Base-by-base conservation (phyloP, 2,797 vertebrate species). In the Neopelma chrysocephalum region DNA sequence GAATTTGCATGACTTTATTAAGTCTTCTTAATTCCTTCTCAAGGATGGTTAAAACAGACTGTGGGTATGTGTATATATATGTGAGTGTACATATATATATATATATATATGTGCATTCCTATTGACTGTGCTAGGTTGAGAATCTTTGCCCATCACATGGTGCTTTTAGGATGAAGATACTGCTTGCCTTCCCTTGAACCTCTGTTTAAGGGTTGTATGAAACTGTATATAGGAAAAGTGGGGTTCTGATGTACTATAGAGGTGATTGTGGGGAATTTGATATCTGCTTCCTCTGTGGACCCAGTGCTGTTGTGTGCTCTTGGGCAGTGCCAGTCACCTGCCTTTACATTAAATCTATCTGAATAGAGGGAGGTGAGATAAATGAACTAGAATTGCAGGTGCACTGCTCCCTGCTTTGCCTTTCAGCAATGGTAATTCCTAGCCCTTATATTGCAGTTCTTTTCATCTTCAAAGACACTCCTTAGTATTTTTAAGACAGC, bases 51-150 rank as follows among this genome's bases (percentile, higher is more conserved):
- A 29, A 26, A 68, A 20, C 18, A 42, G 17, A 31, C 34, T 66
- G 8, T 66, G 3, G 54, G 5, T 45, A 8, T 62, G 19, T 23
- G n/a, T 56, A 6, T 51, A 11, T 53, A 15, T 50, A 11, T 38
- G 36, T 40, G 36, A 34, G 10, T 40, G 18, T 19, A 14, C 9
- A 20, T 20, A 8, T 31, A 23, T 14, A 38, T 31, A 8, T 42
- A 2, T 42, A 4, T 22, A 5, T 14, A 21, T 42, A 2, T 53
- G 0, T 11, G 1, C 22, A 2, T 21, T 72, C 26, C 20, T 11
- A 3, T 12, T 42, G 36, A 8, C 34, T 45, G 1, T 42, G 36
- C 65, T 45, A 45, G 76, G 7, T 3, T 62, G 71, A 54, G 58
- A 51, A 15, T 72, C 69, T 45, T 40, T 83, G 87, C 34, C 20